Conservation (phyloP, 92 coral and sea anemone genomes). For the Epizoanthus rinbou region DNA sequence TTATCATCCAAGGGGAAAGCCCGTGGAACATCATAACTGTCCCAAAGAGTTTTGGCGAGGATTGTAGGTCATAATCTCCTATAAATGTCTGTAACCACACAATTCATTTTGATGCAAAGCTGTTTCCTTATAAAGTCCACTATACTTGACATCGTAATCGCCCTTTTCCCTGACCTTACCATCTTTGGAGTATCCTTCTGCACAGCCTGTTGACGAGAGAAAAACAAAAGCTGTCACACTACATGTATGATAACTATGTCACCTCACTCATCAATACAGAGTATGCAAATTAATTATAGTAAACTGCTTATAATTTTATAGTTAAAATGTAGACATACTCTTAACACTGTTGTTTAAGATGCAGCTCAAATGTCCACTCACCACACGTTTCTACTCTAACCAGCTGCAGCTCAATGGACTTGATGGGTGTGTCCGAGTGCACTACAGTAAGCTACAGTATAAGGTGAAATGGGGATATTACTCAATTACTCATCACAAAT, state of each 20-base stretch:
- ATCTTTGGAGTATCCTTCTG: slow-evolving; percentile 98
- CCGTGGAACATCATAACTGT: too few relatives aligned
- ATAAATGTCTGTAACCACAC: too few relatives aligned
- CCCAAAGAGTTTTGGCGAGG: too few relatives aligned
- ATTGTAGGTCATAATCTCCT: too few relatives aligned
- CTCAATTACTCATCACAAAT: background rate
- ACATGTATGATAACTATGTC: background rate
- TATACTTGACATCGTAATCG: too few relatives aligned
- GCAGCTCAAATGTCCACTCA: slow-evolving; percentile 43
- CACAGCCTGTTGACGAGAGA: slow-evolving; percentile 78
- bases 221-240: background rate
- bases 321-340: too few relatives aligned
- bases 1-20: too few relatives aligned
- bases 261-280: too few relatives aligned
- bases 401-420: slow-evolving; percentile 94
- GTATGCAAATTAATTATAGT: too few relatives aligned
- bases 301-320: too few relatives aligned
- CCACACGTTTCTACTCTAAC: slow-evolving; percentile 99
- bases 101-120: too few relatives aligned
- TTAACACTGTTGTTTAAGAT: background rate
- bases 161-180: slow-evolving; percentile 49
- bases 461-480: background rate
- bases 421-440: slow-evolving; percentile 89
- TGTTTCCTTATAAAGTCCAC: too few relatives aligned
- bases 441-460: slow-evolving; percentile 87